These are phyloP conservation scores for Dascyllus trimaculatus DNA, from an alignment of 2,113 vertebrate species.

Conservation along the genomic window DNA sequence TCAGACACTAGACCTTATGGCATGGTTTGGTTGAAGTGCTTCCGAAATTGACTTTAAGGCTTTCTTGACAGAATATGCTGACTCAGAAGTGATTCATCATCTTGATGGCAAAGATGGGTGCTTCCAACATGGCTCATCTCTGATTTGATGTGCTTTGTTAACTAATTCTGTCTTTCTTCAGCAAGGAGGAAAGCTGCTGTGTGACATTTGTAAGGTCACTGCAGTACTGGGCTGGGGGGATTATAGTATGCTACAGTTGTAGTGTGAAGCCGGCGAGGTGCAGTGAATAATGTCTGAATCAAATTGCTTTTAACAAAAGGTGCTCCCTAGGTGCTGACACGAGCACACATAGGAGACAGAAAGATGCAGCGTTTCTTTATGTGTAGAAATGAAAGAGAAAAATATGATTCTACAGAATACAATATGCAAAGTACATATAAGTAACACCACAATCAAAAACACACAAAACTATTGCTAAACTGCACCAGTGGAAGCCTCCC, in stretches of 20 bases:
- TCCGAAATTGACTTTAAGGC: conserved; percentile 12
- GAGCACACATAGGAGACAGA: background rate
- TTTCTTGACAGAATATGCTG: conserved; percentile 40
- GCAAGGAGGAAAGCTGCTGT: conserved; percentile 23
- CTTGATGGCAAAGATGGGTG: conserved; percentile 42
- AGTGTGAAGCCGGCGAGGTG: conserved; percentile 1
- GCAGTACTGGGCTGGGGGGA: conserved; percentile 1
- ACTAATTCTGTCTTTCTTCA: conserved; percentile 54
- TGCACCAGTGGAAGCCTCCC: background rate
- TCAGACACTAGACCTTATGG: background rate
- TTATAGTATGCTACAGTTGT: background rate
- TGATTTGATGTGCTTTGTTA: conserved; percentile 56
- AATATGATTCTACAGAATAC: too few relatives aligned
- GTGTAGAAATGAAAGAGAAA: too few relatives aligned
- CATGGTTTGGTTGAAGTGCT: conserved; percentile 14
- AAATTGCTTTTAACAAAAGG: conserved; percentile 4
- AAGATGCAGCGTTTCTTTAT: too few relatives aligned
- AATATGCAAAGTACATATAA: too few relatives aligned
- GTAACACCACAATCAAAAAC: background rate
- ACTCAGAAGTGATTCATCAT: conserved; percentile 70
- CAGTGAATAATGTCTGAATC: conserved; percentile 3
- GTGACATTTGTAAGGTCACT: conserved; percentile 39
- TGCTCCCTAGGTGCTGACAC: background rate
- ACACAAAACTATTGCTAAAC: too few relatives aligned
- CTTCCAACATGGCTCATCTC: conserved; percentile 36